A percentile compares a stretch with the other conserved stretches of the same genome.
These are phyloP conservation scores for Crossoptilon crossoptilon DNA, from an alignment of 2,797 vertebrate genomes.

Conservation along the genomic window DNA sequence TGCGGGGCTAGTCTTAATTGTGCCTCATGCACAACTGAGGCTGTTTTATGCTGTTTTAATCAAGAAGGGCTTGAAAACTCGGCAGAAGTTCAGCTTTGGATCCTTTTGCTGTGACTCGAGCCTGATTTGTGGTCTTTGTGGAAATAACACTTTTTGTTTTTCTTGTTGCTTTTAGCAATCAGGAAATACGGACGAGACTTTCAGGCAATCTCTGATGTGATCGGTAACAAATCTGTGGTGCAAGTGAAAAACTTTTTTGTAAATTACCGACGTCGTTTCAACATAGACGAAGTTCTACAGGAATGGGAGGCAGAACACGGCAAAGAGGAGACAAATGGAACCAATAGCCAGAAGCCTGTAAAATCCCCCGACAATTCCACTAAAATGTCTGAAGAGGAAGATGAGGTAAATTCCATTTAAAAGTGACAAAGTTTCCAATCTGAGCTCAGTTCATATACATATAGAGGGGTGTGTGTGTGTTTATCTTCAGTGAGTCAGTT, in stretches of 20 bases:
- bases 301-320: slow-evolving; percentile 96
- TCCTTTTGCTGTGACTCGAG: not conserved
- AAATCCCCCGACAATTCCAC: slow-evolving; percentile 82
- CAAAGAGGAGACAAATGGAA: slow-evolving; percentile 83
- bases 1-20: not conserved
- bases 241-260: slow-evolving; percentile 97
- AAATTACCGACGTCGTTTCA: slow-evolving; percentile 93
- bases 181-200: slow-evolving; percentile 94
- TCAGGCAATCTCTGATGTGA: slow-evolving; percentile 94
- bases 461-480: not conserved
- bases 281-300: slow-evolving; percentile 93
- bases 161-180: slow-evolving; percentile 82
- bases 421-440: not conserved
- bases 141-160: slow-evolving; percentile 19
- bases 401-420: slow-evolving; percentile 80
- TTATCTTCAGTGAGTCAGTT: not conserved
- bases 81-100: not conserved
- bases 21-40: not conserved
- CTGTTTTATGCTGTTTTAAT: not conserved
- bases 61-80: not conserved
- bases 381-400: slow-evolving; percentile 86
- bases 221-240: slow-evolving; percentile 94
- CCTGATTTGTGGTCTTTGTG: slow-evolving; percentile 1
- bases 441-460: not conserved
- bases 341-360: slow-evolving; percentile 86